Conservation (phyloP, 2,113 vertebrate species). For the Colaptes auratus region DNA sequence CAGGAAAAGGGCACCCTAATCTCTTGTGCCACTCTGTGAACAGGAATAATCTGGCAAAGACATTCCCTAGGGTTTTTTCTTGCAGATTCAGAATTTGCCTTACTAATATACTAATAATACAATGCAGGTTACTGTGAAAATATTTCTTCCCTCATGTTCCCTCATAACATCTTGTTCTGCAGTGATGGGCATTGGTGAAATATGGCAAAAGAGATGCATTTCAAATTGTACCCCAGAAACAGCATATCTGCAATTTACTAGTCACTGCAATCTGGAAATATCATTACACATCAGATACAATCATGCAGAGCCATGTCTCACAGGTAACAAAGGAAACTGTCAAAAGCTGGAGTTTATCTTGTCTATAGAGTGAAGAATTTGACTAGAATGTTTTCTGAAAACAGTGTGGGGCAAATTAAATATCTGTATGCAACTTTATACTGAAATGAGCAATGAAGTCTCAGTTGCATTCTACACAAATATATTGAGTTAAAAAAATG, state of each 20-base stretch:
- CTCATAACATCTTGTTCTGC: not conserved
- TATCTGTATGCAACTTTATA: not conserved
- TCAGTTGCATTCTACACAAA: not conserved
- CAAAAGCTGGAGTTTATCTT: not conserved
- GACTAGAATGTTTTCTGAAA: not conserved
- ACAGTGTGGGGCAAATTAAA: not conserved
- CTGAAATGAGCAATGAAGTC: not conserved
- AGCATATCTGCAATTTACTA: not conserved
- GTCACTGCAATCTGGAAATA: not conserved
- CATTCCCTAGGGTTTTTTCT: not conserved
- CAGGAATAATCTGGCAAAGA: not conserved
- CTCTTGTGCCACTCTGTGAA: not conserved
- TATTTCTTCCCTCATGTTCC: not conserved
- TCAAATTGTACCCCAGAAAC: not conserved
- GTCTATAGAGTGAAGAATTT: not conserved
- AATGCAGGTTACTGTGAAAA: not conserved
- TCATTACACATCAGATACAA: not conserved
- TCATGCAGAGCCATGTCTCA: not conserved
- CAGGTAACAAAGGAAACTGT: not conserved
- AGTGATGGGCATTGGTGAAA: not conserved
- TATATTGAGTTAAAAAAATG: not conserved
- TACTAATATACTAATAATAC: not conserved
- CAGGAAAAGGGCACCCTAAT: not conserved
- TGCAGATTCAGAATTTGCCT: not conserved
- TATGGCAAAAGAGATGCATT: rapidly evolving